Conservation (phyloP, 1,140 invertebrate species). For the Drosophila sturtevanti region DNA sequence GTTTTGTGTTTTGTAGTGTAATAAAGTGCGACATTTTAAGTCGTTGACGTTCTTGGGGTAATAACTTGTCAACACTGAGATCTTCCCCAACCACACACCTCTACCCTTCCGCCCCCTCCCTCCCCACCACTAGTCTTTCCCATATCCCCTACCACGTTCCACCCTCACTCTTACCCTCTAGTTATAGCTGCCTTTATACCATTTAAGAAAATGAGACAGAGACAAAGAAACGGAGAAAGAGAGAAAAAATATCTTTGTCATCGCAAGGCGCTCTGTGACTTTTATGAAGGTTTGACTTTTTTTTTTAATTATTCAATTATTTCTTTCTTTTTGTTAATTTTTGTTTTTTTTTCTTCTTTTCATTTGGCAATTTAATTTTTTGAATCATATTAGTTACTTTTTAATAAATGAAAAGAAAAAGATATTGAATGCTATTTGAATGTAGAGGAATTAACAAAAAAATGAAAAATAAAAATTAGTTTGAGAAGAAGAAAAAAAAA, state of each 20-base stretch:
- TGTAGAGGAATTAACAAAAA: neutral
- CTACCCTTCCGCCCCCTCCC: neutral
- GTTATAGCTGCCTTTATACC: too few relatives aligned
- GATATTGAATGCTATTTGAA: constrained; percentile 40
- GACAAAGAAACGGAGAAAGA: too few relatives aligned
- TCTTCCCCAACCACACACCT: constrained; percentile 13
- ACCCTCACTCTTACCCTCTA: too few relatives aligned
- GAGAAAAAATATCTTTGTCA: constrained; percentile 32
- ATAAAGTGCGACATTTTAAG: constrained; percentile 81
- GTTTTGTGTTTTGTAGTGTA: constrained; percentile 80
- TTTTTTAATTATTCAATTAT: constrained; percentile 35
- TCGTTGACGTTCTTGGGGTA: constrained; percentile 69
- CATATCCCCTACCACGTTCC: too few relatives aligned
- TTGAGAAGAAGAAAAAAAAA: too few relatives aligned
- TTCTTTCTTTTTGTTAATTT: constrained; percentile 32
- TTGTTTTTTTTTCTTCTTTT: neutral
- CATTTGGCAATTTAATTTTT: constrained; percentile 37
- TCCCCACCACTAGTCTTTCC: too few relatives aligned
- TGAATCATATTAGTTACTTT: constrained; percentile 54
- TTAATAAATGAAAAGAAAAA: constrained; percentile 49
- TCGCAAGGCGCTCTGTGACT: constrained; percentile 2
- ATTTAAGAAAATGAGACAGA: too few relatives aligned
- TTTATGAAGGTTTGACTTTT: constrained; percentile 23
- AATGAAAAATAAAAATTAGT: neutral
- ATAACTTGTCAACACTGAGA: constrained; percentile 78